phyloP scores from a whole-genome alignment of 2,113 vertebrate genomes.

The Anhinga anhinga region DNA sequence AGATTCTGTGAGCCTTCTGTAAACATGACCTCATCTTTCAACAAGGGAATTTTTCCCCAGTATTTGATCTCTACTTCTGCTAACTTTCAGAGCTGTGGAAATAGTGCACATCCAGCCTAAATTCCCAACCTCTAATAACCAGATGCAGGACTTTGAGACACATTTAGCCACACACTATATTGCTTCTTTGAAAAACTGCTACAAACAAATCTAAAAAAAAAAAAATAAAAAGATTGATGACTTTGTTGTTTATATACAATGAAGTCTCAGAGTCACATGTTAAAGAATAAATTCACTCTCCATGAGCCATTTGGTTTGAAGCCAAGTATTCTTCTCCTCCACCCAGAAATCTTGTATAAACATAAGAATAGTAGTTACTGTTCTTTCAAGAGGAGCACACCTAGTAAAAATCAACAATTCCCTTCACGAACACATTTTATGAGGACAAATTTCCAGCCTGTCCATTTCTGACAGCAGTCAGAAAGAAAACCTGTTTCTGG shows the following conservation, averaged over 20 bases:
- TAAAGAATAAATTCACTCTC: neutral
- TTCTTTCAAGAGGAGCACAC: slow-evolving; percentile 4
- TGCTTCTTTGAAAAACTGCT: neutral
- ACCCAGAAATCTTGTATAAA: slow-evolving; percentile 2
- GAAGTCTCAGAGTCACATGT: neutral
- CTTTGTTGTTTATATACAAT: neutral
- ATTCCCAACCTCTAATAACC: neutral
- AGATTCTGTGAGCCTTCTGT: neutral
- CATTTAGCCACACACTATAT: neutral
- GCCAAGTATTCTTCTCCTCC: neutral
- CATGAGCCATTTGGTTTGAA: neutral
- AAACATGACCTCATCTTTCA: neutral
- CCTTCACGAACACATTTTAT: neutral
- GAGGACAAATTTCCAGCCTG: neutral
- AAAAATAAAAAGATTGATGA: neutral
- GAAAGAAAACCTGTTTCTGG: neutral
- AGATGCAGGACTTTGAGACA: neutral
- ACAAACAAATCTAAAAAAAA: neutral
- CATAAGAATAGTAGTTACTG: neutral
- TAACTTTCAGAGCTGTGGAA: neutral
- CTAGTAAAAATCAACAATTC: neutral
- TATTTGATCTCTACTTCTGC: neutral
- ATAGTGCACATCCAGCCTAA: neutral
- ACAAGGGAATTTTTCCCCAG: neutral
- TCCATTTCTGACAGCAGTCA: neutral